Conservation (phyloP, 2,113 vertebrate species). For the Eulemur rufifrons region DNA sequence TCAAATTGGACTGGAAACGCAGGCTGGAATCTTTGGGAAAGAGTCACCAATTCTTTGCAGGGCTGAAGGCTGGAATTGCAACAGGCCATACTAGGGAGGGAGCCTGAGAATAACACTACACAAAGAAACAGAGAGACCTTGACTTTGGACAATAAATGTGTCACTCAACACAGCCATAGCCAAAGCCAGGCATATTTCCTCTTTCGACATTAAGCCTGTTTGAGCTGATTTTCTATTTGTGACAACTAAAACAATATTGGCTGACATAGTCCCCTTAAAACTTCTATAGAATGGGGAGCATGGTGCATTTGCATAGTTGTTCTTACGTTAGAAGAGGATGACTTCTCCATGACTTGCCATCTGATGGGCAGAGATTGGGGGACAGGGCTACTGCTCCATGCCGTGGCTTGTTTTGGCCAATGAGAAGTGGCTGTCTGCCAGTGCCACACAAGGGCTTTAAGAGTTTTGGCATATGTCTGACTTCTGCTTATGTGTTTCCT, state of each 20-base stretch:
- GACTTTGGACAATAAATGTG: rapidly evolving
- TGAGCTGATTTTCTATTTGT: background rate
- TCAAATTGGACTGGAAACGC: background rate
- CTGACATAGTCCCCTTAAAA: background rate
- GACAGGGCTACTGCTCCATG: background rate
- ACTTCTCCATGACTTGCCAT: background rate
- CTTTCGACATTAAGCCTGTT: background rate
- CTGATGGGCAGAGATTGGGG: too few relatives aligned
- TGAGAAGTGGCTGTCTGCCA: background rate
- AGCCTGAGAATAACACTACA: background rate
- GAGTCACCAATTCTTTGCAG: background rate
- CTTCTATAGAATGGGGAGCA: rapidly evolving
- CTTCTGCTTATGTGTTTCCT: background rate
- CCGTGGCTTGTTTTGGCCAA: background rate
- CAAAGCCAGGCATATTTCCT: background rate
- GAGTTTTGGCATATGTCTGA: background rate
- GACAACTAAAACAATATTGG: background rate
- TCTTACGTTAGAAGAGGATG: rapidly evolving
- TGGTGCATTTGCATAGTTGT: too few relatives aligned
- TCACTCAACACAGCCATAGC: rapidly evolving
- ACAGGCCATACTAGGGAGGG: rapidly evolving
- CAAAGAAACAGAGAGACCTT: background rate
- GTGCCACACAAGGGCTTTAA: too few relatives aligned
- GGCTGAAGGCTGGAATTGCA: background rate
- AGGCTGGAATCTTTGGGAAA: background rate